These are phyloP conservation scores for Odontophorus gujanensis DNA, from an alignment of 2,113 vertebrate genomes.

Conservation along the genomic window DNA sequence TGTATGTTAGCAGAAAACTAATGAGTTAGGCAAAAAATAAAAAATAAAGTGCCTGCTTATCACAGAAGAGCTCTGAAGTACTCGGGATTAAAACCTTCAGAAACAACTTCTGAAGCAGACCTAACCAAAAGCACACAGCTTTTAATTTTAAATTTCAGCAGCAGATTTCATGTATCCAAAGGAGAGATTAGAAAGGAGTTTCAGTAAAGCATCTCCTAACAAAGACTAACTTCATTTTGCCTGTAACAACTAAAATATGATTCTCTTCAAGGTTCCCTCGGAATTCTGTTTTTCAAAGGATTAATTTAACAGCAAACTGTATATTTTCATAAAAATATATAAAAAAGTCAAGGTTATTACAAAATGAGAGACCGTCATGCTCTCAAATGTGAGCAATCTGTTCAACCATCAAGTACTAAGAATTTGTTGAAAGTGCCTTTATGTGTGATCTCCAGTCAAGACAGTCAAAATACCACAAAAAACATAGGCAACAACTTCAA, in stretches of 20 bases:
- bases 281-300: background rate
- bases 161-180: background rate
- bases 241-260: background rate
- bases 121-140: background rate
- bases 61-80: background rate
- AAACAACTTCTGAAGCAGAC: background rate
- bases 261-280: background rate
- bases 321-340: background rate
- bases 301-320: background rate
- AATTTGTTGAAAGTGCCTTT: background rate
- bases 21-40: background rate
- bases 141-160: background rate
- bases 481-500: background rate
- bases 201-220: background rate
- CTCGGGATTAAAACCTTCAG: background rate
- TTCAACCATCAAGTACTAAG: background rate
- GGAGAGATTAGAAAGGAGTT: background rate
- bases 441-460: background rate
- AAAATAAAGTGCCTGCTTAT: background rate
- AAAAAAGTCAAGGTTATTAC: background rate
- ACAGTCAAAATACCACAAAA: background rate
- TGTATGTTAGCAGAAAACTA: background rate
- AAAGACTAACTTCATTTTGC: background rate
- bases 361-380: background rate
- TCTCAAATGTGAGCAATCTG: background rate